These are phyloP conservation scores for Tetragnatha versicolor DNA, from an alignment of 1,140 invertebrate genomes.

Conservation along the genomic window DNA sequence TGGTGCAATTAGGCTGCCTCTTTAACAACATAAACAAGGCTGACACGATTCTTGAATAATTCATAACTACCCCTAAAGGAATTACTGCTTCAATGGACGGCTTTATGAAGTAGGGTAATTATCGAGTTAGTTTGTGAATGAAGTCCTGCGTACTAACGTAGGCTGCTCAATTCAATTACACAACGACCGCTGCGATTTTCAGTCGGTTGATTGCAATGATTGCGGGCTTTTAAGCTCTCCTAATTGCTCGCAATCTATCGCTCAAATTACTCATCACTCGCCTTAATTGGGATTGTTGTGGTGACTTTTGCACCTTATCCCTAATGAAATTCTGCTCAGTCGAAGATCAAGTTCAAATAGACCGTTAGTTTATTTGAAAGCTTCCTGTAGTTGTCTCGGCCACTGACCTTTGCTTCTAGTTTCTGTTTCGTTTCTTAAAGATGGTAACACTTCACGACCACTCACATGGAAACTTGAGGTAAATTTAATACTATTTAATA, in stretches of 20 bases:
- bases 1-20: neutral
- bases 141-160: neutral
- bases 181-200: neutral
- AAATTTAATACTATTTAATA: too few relatives aligned
- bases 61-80: neutral
- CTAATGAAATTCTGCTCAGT: too few relatives aligned
- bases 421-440: too few relatives aligned
- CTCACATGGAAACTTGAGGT: too few relatives aligned
- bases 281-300: too few relatives aligned
- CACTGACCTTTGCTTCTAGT: too few relatives aligned
- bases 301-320: too few relatives aligned
- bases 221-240: neutral
- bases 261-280: neutral
- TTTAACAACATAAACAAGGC: constrained; percentile 18
- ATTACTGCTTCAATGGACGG: constrained; percentile 2
- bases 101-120: constrained; percentile 4
- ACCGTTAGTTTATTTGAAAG: too few relatives aligned
- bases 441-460: too few relatives aligned
- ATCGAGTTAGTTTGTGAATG: constrained; percentile 13
- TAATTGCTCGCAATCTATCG: neutral
- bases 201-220: neutral
- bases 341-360: too few relatives aligned
- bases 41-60: constrained; percentile 18
- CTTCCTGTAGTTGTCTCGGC: too few relatives aligned
- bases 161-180: neutral